Evolutionary conservation across 2,797 vertebrate genomes (phyloP), one percentile per base, ranked within the genome.

Genomic region (Eidolon dupreanum): DNA sequence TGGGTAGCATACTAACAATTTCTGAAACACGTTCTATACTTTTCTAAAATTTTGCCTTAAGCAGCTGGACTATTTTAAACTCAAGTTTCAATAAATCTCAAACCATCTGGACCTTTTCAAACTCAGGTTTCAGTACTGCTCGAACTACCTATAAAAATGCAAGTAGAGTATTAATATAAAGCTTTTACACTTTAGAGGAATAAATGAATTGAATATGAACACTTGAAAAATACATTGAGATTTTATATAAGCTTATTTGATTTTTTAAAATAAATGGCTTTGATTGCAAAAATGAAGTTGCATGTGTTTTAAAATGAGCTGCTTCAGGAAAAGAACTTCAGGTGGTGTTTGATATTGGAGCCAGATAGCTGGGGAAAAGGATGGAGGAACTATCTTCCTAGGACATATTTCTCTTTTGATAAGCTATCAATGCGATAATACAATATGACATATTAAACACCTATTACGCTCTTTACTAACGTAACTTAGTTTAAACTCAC

Each of bases 81-180:
- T 87, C 79, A 88, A 43, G 19, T 93, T 97, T 96, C 88, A 95
- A 41, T 94, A 88, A 96, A 93, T 93, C 28, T 49, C 19, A 89
- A 95, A 90, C 86, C 75, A 87, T 85, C 83, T 93, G 87, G 79
- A 94, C 28, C 6, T 94, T 87, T 87, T 70, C 22, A 90, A 93
- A 71, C n/a, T 89, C 38, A 74, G 33, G 19, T 71, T 94, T 96
- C 75, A 84, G 24, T 95, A 78, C 53, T 95, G n/a, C 49, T 88
- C 41, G 79, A 87, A 61, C 19, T 19, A 68, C 65, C 28, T 71
- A 78, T 79, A 92, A 93, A 95, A 95, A 93, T 84, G 11, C 16
- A 89, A 71, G 22, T n/a, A 55, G 26, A 70, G 19, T 74, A 88
- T 91, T 85, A 82, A 74, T 53, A 95, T 65, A 84, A 84, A 83